Evolutionary conservation across 2,113 vertebrate genomes (phyloP), one percentile per base, ranked within the genome.

Genomic region (Orientallactaga bullata): DNA sequence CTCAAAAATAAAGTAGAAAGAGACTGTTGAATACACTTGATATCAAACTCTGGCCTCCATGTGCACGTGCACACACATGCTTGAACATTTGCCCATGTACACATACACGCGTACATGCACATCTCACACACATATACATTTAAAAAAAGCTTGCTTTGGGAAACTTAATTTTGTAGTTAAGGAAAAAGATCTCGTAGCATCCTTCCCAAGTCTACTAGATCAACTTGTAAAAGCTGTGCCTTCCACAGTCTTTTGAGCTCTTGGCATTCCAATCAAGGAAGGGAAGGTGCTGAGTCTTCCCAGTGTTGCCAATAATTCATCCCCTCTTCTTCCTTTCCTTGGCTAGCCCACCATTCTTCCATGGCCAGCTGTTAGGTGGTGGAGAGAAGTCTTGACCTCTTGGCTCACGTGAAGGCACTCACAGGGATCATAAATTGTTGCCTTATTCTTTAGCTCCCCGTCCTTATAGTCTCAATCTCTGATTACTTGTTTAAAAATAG

Each of bases 151-250:
- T 21, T 71, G 11, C 13, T 79, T 63, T 79, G 77, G 60, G 71
- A 90, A 92, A 65, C 24, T 39, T 85, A 20, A 88, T 85, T 95
- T 93, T 77, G n/a, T 85, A 93, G 37, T 47, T 68, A 81, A 95
- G 65, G 35, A 17, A n/a, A 87, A 87, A 63, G 11, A 28, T 5
- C 30, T 16, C 35, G 17, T 23, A 37, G 32, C 30, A 47, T 7
- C 42, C 20, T 76, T 81, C 63, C 12, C 15, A 51, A 84, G 3
- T 21, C 17, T 37, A 58, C 23, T 78, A 47, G 68, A 60, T 1
- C 85, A 72, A 47, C 12, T 55, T 9, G 39, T 82, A 23, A 87
- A 83, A 89, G 42, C 26, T 42, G 1, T 30, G 42, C 39, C 68
- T 71, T 86, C 60, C 88, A 9, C 7, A 1, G 2, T 42, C 76